phyloP scores from a whole-genome alignment of 2,113 vertebrate species.

The Semnopithecus entellus region DNA sequence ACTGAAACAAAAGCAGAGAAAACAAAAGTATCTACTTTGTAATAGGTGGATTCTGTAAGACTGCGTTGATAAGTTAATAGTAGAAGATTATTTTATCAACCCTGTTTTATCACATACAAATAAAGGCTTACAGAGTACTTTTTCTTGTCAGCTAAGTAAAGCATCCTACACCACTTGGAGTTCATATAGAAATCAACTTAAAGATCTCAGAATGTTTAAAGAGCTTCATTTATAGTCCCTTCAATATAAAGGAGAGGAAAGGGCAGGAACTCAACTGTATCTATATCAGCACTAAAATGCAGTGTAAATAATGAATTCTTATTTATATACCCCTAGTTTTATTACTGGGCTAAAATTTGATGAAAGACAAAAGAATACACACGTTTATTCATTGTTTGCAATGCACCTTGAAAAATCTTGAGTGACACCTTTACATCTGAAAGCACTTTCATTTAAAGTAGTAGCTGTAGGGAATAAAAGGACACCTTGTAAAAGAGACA shows the following conservation, averaged over 20 bases:
- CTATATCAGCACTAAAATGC: not conserved
- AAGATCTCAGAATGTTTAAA: not conserved
- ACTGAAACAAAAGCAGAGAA: constrained; percentile 31
- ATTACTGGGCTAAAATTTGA: not conserved
- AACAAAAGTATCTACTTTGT: not conserved
- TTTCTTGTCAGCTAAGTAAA: constrained; percentile 9
- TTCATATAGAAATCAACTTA: constrained; percentile 15
- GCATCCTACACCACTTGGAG: not conserved
- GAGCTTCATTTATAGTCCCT: not conserved
- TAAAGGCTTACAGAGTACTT: not conserved
- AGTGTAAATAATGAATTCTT: not conserved
- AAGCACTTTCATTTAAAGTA: not conserved
- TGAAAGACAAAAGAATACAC: not conserved
- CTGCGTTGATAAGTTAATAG: constrained; percentile 33
- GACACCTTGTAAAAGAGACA: not conserved
- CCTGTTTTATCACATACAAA: not conserved
- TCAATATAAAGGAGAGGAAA: not conserved
- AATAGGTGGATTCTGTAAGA: constrained; percentile 17
- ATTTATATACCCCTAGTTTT: not conserved
- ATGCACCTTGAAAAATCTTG: not conserved
- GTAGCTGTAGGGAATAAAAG: not conserved
- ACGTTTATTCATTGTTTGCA: not conserved
- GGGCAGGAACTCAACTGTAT: not conserved
- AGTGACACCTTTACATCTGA: not conserved
- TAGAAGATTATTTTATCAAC: constrained; percentile 11